phyloP scores from a whole-genome alignment of 2,113 vertebrate genomes.

The Cygnus atratus region DNA sequence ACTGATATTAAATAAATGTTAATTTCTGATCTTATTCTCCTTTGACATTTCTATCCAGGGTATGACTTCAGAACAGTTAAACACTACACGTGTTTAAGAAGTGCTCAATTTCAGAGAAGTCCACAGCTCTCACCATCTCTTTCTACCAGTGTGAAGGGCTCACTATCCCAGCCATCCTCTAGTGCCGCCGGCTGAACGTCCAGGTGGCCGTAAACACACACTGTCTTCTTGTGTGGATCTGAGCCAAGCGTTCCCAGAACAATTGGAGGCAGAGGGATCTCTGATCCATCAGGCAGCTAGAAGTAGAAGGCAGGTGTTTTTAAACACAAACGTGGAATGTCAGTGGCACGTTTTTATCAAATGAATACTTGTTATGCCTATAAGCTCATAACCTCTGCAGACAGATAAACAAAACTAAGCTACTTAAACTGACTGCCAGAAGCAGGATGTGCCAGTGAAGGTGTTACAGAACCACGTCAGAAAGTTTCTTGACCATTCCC shows the following conservation, averaged over 20 bases:
- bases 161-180: slow-evolving; percentile 92
- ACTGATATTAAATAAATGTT: background rate
- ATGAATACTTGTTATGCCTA: background rate
- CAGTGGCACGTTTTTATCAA: background rate
- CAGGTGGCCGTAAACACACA: slow-evolving; percentile 94
- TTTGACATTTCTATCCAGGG: background rate
- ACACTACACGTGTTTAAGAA: background rate
- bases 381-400: background rate
- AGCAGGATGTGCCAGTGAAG: background rate
- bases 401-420: background rate
- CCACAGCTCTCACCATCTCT: slow-evolving; percentile 84
- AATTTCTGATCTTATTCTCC: background rate
- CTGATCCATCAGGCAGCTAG: slow-evolving; percentile 87
- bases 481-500: background rate
- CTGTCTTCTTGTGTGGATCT: slow-evolving; percentile 89
- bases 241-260: slow-evolving; percentile 87
- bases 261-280: slow-evolving; percentile 93
- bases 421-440: background rate
- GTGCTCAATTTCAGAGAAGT: background rate
- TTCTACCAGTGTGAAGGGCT: slow-evolving; percentile 93
- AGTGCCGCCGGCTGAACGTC: slow-evolving; percentile 93
- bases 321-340: fast-evolving
- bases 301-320: background rate
- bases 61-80: background rate
- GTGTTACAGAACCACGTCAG: background rate